phyloP scores from a whole-genome alignment of 1,140 invertebrate species.

The Pseudachorutes palmiensis region DNA sequence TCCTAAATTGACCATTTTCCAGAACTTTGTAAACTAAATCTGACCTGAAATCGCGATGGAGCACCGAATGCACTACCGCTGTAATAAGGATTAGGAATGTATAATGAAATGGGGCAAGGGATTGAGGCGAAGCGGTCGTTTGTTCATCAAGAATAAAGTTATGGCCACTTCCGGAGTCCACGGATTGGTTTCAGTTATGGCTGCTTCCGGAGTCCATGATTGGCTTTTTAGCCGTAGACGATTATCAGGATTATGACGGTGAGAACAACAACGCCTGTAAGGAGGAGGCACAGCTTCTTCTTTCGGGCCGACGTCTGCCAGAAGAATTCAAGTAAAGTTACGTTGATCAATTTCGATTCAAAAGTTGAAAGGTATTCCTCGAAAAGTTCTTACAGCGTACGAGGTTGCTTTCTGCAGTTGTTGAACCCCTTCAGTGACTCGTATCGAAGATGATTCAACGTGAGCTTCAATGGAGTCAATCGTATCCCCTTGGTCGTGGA shows the following conservation, averaged over 20 bases:
- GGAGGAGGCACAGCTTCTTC: conserved; percentile 58
- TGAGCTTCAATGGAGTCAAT: conserved; percentile 95
- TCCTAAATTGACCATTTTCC: too few relatives aligned
- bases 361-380: neutral
- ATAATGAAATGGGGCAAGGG: too few relatives aligned
- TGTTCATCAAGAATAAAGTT: too few relatives aligned
- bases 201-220: neutral
- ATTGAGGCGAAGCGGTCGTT: too few relatives aligned
- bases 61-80: too few relatives aligned
- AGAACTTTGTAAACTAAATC: too few relatives aligned
- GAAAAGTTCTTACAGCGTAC: conserved; percentile 55
- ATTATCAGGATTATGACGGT: conserved; percentile 20
- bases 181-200: too few relatives aligned
- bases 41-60: too few relatives aligned
- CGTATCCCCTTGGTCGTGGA: conserved; percentile 93
- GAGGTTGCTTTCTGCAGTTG: conserved; percentile 71
- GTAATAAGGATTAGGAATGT: too few relatives aligned
- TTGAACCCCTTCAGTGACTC: conserved; percentile 69
- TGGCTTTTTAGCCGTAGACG: conserved; percentile 7
- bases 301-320: conserved; percentile 51
- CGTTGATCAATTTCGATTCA: neutral
- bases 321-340: conserved; percentile 13
- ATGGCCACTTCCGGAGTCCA: too few relatives aligned
- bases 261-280: neutral
- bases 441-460: conserved; percentile 79